Percentiles rank a stretch among this genome's conserved stretches.
Conservation (phyloP, 2,888 invertebrate species). For the Sarcophaga caerulescens region DNA sequence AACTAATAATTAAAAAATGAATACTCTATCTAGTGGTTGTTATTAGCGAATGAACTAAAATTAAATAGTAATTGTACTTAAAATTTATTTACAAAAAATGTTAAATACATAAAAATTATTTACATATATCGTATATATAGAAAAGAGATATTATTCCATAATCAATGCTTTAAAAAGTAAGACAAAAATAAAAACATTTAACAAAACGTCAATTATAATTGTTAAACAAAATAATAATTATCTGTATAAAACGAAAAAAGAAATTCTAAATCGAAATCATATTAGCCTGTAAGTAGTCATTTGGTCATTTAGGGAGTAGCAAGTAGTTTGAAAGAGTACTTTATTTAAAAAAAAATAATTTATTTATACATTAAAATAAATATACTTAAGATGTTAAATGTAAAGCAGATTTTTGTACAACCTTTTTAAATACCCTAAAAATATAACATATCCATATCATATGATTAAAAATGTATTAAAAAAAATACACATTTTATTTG, state of each 20-base stretch:
- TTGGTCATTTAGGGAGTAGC: slow-evolving; percentile 64
- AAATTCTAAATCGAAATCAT: slow-evolving; percentile 48
- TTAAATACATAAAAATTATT: slow-evolving; percentile 21
- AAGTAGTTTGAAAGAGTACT: slow-evolving; percentile 54
- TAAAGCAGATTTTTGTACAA: slow-evolving; percentile 55
- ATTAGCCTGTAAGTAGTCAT: slow-evolving; percentile 43
- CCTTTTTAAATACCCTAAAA: slow-evolving; percentile 25
- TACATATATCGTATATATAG: slow-evolving; percentile 11
- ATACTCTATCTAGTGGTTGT: slow-evolving; percentile 64
- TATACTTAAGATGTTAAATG: slow-evolving; percentile 1
- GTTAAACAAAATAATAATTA: slow-evolving; percentile 29
- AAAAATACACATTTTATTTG: slow-evolving; percentile 8
- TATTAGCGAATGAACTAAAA: slow-evolving; percentile 56
- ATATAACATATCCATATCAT: slow-evolving; percentile 26
- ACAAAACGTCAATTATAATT: slow-evolving; percentile 60
- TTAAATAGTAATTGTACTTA: neutral
- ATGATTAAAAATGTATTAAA: neutral
- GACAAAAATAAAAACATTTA: slow-evolving; percentile 21
- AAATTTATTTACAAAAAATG: slow-evolving; percentile 41
- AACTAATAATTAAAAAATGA: slow-evolving; percentile 32
- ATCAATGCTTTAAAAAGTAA: slow-evolving; percentile 39
- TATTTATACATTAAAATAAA: slow-evolving; percentile 22
- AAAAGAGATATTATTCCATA: slow-evolving; percentile 4
- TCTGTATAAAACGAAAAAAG: slow-evolving; percentile 37
- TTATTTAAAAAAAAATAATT: slow-evolving; percentile 52